A percentile compares a stretch with the other conserved stretches of the same genome.
Conservation (phyloP, 2,797 vertebrate species). For the Crocidura indochinensis region DNA sequence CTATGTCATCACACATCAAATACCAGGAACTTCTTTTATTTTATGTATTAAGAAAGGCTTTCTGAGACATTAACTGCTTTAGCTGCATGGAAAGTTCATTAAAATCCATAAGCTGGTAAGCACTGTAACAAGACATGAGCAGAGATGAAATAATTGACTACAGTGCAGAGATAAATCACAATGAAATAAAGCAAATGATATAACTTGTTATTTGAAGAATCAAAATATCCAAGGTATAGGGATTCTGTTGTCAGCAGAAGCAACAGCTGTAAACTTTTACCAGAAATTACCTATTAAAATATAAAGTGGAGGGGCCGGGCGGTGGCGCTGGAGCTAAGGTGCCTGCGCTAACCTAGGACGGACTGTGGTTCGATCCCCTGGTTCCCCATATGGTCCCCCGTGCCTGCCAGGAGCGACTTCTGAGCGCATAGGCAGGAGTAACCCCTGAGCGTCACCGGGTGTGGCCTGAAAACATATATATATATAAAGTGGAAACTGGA, state of each 20-base stretch:
- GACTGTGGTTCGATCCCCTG: no score
- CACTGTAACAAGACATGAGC: constrained; percentile 5
- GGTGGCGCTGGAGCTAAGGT: no score
- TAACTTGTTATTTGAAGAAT: constrained; percentile 46
- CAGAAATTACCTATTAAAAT: constrained; percentile 45
- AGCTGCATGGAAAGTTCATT: constrained; percentile 25
- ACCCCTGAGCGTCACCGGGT: no score
- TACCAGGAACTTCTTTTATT: constrained; percentile 60
- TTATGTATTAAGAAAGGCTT: constrained; percentile 31
- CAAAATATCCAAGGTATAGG: neutral
- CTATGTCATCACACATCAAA: constrained; percentile 57
- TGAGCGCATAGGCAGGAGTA: no score
- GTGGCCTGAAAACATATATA: no score
- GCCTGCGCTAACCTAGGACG: no score
- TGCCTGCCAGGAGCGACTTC: no score
- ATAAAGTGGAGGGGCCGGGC: no score
- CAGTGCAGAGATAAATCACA: constrained; percentile 21
- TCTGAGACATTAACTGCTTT: constrained; percentile 31
- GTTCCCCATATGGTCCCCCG: no score
- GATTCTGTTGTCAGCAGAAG: constrained; percentile 35
- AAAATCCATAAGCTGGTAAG: neutral
- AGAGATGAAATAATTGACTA: constrained; percentile 46
- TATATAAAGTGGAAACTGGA: no score
- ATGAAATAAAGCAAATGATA: constrained; percentile 35
- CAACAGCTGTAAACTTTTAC: constrained; percentile 42